These are phyloP conservation scores for Lemur catta DNA, from an alignment of 2,797 vertebrate genomes.

Conservation along the genomic window DNA sequence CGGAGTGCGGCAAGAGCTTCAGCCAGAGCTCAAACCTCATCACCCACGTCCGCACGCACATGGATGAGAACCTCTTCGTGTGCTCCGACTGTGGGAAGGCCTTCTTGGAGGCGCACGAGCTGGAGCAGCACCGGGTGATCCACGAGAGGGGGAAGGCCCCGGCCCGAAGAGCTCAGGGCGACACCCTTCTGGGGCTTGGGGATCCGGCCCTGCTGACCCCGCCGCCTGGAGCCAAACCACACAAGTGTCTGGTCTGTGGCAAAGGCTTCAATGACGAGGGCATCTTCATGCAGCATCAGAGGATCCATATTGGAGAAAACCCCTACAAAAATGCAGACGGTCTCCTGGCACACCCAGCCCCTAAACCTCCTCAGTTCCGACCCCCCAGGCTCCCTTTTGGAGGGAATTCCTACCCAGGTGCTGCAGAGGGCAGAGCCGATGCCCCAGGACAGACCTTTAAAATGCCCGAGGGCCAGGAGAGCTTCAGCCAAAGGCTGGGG, in stretches of 20 bases:
- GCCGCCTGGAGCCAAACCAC: constrained; percentile 75
- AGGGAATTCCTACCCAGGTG: constrained; percentile 68
- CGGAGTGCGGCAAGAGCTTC: constrained; percentile 78
- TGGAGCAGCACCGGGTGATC: constrained; percentile 73
- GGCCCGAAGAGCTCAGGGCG: constrained; percentile 48
- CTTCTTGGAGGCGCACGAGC: constrained; percentile 74
- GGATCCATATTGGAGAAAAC: constrained; percentile 78
- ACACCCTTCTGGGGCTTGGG: constrained; percentile 61
- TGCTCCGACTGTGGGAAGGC: constrained; percentile 77
- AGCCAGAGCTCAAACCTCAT: constrained; percentile 81
- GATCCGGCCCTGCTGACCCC: constrained; percentile 71
- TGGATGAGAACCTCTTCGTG: constrained; percentile 80
- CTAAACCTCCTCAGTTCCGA: constrained; percentile 64
- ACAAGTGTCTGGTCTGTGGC: constrained; percentile 78
- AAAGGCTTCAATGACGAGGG: constrained; percentile 78
- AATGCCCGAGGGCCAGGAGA: constrained; percentile 64
- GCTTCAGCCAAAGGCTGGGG: constrained; percentile 64
- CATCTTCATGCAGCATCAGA: constrained; percentile 79
- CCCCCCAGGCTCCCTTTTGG: constrained; percentile 68
- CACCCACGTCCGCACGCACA: constrained; percentile 78
- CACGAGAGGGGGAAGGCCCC: constrained; percentile 72
- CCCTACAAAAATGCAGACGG: constrained; percentile 72
- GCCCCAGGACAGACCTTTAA: constrained; percentile 58
- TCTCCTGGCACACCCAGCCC: constrained; percentile 33
- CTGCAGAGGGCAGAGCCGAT: constrained; percentile 50